These are phyloP conservation scores for Umimayanthus chanpuru DNA, from an alignment of 92 coral and sea anemone species.

Conservation along the genomic window DNA sequence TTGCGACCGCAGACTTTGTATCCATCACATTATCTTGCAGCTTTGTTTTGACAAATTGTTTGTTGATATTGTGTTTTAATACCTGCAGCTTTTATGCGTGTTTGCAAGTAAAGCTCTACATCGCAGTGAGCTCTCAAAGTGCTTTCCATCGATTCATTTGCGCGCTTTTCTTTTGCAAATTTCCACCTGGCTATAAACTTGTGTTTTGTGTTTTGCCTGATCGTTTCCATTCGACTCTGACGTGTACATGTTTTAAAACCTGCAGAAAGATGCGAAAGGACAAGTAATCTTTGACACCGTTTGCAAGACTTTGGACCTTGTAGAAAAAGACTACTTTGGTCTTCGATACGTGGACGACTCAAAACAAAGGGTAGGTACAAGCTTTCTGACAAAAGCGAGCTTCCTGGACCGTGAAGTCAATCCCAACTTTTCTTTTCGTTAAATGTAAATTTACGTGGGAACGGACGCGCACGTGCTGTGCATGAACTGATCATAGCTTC, in stretches of 20 bases:
- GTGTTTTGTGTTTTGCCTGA: neutral
- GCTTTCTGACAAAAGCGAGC: neutral
- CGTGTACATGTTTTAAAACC: neutral
- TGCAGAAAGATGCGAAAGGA: constrained; percentile 95
- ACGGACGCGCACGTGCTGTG: constrained; percentile 29
- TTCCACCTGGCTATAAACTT: neutral
- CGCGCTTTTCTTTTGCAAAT: neutral
- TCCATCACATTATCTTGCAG: neutral
- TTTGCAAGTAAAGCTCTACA: neutral
- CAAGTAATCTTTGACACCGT: constrained; percentile 90
- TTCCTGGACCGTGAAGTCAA: neutral
- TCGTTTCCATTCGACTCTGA: constrained; percentile 7
- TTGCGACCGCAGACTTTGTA: neutral
- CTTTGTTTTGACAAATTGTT: constrained; percentile 9
- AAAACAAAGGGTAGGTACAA: constrained; percentile 84
- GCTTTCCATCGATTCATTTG: neutral
- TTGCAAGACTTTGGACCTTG: constrained; percentile 85
- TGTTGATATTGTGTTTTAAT: neutral
- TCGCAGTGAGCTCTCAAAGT: neutral
- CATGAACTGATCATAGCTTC: constrained; percentile 14
- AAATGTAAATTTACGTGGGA: constrained; percentile 26
- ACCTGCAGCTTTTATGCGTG: neutral
- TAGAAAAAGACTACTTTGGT: constrained; percentile 98
- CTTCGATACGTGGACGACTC: constrained; percentile 94
- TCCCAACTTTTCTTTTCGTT: constrained; percentile 23